A percentile compares a stretch with the other conserved stretches of the same genome.
These are phyloP conservation scores for Baryphthengus martii DNA, from an alignment of 2,113 vertebrate species.

Conservation along the genomic window DNA sequence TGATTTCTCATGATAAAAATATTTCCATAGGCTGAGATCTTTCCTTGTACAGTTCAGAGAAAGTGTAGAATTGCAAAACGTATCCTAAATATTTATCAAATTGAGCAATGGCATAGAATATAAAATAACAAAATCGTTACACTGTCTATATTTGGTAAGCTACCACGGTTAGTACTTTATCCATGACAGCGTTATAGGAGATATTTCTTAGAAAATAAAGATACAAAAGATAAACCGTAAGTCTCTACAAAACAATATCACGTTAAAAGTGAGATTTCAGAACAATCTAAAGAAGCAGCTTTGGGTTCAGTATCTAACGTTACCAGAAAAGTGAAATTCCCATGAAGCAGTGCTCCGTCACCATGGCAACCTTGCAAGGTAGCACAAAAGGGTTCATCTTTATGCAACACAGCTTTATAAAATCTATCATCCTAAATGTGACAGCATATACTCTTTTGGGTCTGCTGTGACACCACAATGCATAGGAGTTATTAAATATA, in stretches of 20 bases:
- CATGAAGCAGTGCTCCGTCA: constrained; percentile 70
- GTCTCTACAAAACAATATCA: neutral
- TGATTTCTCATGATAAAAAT: neutral
- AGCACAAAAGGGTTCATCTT: constrained; percentile 73
- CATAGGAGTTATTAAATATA: constrained; percentile 72
- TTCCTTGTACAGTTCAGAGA: neutral
- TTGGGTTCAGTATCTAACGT: constrained; percentile 53
- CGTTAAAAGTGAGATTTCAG: constrained; percentile 57
- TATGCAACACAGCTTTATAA: constrained; percentile 69
- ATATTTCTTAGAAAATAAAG: constrained; percentile 29
- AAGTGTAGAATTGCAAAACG: neutral
- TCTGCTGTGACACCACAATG: constrained; percentile 72
- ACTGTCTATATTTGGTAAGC: neutral
- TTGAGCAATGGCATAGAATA: neutral
- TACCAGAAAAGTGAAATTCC: constrained; percentile 73
- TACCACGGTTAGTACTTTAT: neutral
- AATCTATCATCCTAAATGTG: constrained; percentile 73
- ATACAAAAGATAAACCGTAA: constrained; percentile 18
- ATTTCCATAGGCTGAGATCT: neutral
- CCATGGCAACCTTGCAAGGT: constrained; percentile 75
- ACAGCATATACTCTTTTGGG: constrained; percentile 63
- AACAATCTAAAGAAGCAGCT: constrained; percentile 58
- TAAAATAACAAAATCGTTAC: neutral
- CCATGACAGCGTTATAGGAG: neutral
- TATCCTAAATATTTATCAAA: constrained; percentile 17